Conservation (phyloP, 2,113 vertebrate genomes). For the Corythoichthys haematopterus region DNA sequence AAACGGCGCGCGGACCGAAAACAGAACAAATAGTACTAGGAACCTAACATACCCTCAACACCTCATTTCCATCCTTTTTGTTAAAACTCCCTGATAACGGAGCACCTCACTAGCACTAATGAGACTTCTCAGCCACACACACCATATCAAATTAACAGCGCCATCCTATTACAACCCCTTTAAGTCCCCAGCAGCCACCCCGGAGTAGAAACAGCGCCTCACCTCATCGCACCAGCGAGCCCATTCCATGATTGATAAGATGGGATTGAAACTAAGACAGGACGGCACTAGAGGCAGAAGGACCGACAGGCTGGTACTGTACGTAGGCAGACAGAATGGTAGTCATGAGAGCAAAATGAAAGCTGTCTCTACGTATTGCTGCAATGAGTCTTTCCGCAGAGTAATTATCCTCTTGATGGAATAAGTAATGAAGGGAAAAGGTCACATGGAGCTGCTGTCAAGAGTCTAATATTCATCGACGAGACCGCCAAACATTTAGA, state of each 20-base stretch:
- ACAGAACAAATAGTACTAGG: background rate
- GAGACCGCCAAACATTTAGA: constrained; percentile 1
- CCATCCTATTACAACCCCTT: constrained; percentile 58
- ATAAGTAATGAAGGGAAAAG: constrained; percentile 53
- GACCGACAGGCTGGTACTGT: background rate
- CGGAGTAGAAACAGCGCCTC: constrained; percentile 40
- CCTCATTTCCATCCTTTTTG: constrained; percentile 22
- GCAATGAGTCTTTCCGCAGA: constrained; percentile 19
- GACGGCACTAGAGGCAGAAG: background rate
- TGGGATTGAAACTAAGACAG: constrained; percentile 41
- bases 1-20: background rate
- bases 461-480: constrained; percentile 26
- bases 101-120: constrained; percentile 49
- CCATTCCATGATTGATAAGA: constrained; percentile 60
- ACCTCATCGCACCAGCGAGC: constrained; percentile 34
- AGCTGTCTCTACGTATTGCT: constrained; percentile 18
- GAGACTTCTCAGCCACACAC: constrained; percentile 55
- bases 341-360: constrained; percentile 6
- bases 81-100: constrained; percentile 36
- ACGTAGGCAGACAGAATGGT: background rate
- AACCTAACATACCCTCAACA: background rate
- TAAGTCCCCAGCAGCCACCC: constrained; percentile 34
- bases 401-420: constrained; percentile 52
- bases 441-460: constrained; percentile 33
- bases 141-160: constrained; percentile 64